Base-by-base conservation (phyloP, 2,888 invertebrate species). In the Lordiphosa andalusiaca region DNA sequence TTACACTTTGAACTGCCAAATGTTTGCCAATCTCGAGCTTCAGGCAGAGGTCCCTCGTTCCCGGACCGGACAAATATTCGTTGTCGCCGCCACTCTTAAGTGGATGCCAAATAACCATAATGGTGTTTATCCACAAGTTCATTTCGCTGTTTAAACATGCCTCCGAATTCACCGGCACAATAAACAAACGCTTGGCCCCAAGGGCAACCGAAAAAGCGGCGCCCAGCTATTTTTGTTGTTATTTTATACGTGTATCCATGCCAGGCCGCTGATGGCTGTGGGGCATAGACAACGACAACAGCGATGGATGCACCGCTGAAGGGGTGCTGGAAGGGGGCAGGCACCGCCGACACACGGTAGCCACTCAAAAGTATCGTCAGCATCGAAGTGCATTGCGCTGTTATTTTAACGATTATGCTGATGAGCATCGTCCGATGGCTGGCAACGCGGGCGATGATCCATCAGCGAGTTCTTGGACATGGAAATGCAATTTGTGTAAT, bases 401-500 rank as follows among this genome's bases (percentile, higher is more conserved):
- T 84, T 84, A 84, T 84, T 84, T 84, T 81, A 84, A 81, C 85
- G 81, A 81, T 84, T 84, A 84, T 84, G 82, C 78, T 78, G 84
- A 78, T 78, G 77, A 78, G 78, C 73, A 73, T 57, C 53, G 41
- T 38, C 51, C 52, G 30, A 38, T 21, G 39, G 19, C 39, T 60
- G 69, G 54, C 83, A 52, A 70, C 75, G 80, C 80, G 67, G 83
- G 73, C 83, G 75, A 78, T 78, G 77, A 78, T 78, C 84, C 84
- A 83, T 78, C 81, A 78, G 77, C 65, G 62, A 44, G 44, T 44
- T 65, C 68, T 58, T 73, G 69, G 85, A 86, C 85, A 86, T 81
- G 87, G 77, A 87, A 86, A 87, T 85, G 85, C 86, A 86, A 87
- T 86, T 86, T 86, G 75, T 84, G 75, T 84, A 82, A 82, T 85